These are phyloP conservation scores for Setophaga kirtlandii DNA, from an alignment of 2,113 vertebrate genomes.

Conservation along the genomic window DNA sequence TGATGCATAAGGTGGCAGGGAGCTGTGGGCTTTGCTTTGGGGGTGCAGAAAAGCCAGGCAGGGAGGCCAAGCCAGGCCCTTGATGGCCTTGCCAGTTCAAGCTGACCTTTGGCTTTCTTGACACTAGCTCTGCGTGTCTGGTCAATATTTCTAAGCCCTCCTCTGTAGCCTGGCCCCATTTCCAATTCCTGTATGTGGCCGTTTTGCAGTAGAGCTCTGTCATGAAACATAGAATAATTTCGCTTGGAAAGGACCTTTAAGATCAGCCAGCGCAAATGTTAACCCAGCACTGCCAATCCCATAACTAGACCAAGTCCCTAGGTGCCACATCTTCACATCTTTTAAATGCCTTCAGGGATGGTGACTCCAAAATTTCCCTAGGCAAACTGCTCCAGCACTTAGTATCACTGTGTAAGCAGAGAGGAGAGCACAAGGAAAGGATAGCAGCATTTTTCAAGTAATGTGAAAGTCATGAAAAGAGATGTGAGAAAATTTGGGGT, in stretches of 20 bases:
- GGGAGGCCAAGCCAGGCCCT: background rate
- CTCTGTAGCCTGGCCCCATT: background rate
- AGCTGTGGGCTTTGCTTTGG: too few species aligned
- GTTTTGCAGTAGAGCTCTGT: background rate
- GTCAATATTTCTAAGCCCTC: background rate
- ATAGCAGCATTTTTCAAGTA: background rate
- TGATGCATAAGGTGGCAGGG: too few species aligned
- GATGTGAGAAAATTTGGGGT: background rate
- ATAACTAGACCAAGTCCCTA: background rate
- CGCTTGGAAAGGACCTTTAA: background rate
- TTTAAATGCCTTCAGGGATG: background rate
- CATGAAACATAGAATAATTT: background rate
- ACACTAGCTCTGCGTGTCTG: background rate
- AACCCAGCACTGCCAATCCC: background rate
- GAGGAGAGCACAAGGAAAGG: background rate
- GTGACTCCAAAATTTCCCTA: background rate
- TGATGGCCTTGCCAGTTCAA: background rate
- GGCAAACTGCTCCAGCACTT: background rate
- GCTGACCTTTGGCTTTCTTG: background rate
- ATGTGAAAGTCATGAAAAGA: background rate
- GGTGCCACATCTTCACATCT: rapidly evolving
- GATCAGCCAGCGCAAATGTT: background rate
- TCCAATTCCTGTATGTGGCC: background rate
- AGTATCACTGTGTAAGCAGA: background rate
- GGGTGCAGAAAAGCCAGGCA: too few species aligned